Evolutionary conservation across 2,113 vertebrate genomes (phyloP), one percentile per base, ranked within the genome.

Genomic region (Thymallus thymallus): DNA sequence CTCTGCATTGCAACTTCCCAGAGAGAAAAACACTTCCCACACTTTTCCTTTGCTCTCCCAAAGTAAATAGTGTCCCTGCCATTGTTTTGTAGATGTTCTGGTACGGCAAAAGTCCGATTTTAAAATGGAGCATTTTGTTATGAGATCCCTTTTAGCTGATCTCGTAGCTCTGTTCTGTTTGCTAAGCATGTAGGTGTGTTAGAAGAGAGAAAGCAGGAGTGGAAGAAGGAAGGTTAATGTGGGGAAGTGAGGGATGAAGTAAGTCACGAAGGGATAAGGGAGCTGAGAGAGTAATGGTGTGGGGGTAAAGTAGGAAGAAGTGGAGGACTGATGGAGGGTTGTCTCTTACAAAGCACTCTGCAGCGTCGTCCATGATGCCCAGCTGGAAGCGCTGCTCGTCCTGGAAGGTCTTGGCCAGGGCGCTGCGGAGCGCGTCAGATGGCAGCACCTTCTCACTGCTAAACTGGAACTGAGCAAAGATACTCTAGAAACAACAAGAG

Each of bases 281-380:
- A 41, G 35, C 9, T 10, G 35, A 41, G 35, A 41, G 9, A 41
- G 35, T 41, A 41, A 26, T 26, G 23, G 70, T 16, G 56, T 35
- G 55, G 24, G 20, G 45, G 10, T 24, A 24, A 12, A 5, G 22
- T n/a, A 64, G 62, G 13, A 24, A 64, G 26, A 14, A 64, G 26
- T 9, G 14, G 22, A 16, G 26, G 26, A 32, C 29, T n/a, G 55
- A 6, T 18, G 2, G 14, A 32, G 26, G 20, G 20, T 22, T 29
- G 26, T 12, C 48, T 18, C 48, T 98, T 92, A 99, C 98, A 79
- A 99, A 99, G 91, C 98, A 99, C 79, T 99, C 98, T 0, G 98
- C 98, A 75, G 98, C 98, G 83, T 99, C 98, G 84, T 97, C 98
- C 98, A 99, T 99, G 84, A 99, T 99, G 74, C 98, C 98, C 86